Conservation (phyloP, 2,113 vertebrate species). For the Meleagris gallopavo region DNA sequence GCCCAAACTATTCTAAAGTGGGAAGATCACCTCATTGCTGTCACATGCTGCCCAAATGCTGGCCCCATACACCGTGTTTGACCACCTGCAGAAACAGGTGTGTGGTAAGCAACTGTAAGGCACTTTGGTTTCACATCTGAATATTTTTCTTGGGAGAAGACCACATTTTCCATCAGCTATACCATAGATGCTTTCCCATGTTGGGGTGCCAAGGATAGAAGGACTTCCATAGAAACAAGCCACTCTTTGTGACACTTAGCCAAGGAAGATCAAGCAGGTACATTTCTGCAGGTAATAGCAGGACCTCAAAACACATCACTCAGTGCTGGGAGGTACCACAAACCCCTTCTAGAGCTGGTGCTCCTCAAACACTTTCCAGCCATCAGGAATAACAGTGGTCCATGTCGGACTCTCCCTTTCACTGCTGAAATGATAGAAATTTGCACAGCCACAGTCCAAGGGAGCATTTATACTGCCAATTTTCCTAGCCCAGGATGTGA, state of each 20-base stretch:
- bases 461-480: background rate
- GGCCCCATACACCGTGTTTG: background rate
- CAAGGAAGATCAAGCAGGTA: background rate
- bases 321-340: background rate
- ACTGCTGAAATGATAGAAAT: background rate
- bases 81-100: background rate
- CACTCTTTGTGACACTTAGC: background rate
- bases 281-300: background rate
- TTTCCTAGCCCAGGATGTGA: background rate
- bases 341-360: background rate
- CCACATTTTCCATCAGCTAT: background rate
- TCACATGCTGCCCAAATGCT: background rate
- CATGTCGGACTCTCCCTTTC: background rate
- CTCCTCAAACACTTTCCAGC: background rate
- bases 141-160: background rate
- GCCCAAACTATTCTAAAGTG: constrained; percentile 2
- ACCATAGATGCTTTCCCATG: background rate
- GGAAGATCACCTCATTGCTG: background rate
- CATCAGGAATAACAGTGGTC: background rate
- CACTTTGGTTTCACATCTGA: background rate
- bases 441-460: background rate
- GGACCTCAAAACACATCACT: background rate
- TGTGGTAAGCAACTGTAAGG: background rate
- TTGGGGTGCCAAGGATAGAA: background rate
- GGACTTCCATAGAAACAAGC: background rate